These are phyloP conservation scores for Drosophila maculinotata DNA, from an alignment of 2,888 invertebrate genomes.

Conservation along the genomic window DNA sequence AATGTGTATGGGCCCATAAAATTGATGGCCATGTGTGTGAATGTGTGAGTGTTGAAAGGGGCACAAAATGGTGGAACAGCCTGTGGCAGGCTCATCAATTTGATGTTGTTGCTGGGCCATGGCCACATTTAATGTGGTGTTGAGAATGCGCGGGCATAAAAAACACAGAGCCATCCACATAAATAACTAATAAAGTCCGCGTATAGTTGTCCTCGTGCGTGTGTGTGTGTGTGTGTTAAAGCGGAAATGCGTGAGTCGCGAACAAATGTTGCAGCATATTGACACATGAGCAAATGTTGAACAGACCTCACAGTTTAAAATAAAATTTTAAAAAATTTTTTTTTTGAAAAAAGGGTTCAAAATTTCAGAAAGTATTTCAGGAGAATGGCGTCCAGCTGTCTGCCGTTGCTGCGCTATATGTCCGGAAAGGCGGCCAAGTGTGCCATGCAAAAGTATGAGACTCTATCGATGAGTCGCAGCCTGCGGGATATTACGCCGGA, in stretches of 20 bases:
- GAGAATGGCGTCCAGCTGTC: neutral
- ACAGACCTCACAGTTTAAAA: neutral
- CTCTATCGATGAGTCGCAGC: conserved; percentile 30
- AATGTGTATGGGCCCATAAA: conserved; percentile 64
- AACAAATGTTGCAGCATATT: conserved; percentile 17
- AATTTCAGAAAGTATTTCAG: neutral
- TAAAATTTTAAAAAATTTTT: neutral
- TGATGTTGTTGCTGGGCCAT: conserved; percentile 64
- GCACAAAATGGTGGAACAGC: conserved; percentile 45
- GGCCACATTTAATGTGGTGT: conserved; percentile 68
- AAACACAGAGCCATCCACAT: conserved; percentile 47
- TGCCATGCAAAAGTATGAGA: neutral
- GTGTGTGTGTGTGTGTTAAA: conserved; percentile 34
- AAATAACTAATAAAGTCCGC: conserved; percentile 73
- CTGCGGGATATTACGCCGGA: conserved; percentile 60
- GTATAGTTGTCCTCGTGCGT: conserved; percentile 23
- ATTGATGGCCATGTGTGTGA: conserved; percentile 59
- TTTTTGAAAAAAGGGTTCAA: neutral
- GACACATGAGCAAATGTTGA: conserved; percentile 25
- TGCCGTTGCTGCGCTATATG: neutral
- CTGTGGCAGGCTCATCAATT: conserved; percentile 72
- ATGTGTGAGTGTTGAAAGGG: conserved; percentile 13
- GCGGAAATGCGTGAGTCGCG: conserved; percentile 46
- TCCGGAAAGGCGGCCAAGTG: neutral
- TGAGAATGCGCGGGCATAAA: conserved; percentile 58